Base-by-base conservation (phyloP, 2,888 invertebrate species). In the Cantharis rufa region DNA sequence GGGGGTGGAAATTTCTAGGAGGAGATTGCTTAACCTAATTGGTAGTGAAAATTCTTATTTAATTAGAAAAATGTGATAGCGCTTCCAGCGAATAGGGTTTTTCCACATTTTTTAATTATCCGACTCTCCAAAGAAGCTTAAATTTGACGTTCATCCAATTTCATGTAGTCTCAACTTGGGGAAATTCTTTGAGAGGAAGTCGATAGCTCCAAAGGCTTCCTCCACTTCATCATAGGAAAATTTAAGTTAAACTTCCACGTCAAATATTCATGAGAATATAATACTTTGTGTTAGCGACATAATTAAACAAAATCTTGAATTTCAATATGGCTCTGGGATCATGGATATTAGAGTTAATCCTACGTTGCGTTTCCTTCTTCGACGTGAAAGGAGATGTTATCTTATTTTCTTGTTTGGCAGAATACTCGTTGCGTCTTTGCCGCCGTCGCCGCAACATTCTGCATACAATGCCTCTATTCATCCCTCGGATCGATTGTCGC, bases 231-330 rank as follows among this genome's bases (percentile, higher is more conserved):
- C 48, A n/a, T 48, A 48, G n/a, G 48, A 48, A n/a, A 48, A 48
- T 48, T n/a, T 66, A 24, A 64, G 18, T 64, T 64, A 21, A 21
- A 21, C 64, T 64, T 64, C 21, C 21, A 21, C 18, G 21, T 64
- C 21, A 21, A 21, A 18, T 21, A 21, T 64, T 64, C 64, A 64
- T 64, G 64, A 64, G 13, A 21, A 21, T 10, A 64, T 64, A 64
- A 66, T 66, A 66, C 24, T 63, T 66, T 66, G 64, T 66, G 64
- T 16, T 66, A 66, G 18, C 18, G 64, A 21, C 62, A 48, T 74
- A 74, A 74, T 74, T 74, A 74, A 70, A 32, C 74, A 64, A 74
- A 74, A 66, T 74, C 70, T 74, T 70, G 70, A 74, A 70, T 74
- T 74, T 74, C 74, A 70, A 74, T 70, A 64, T 24, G 21, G 74